phyloP scores from a whole-genome alignment of 2,113 vertebrate genomes.

The rat (Rattus norvegicus) region GRCr8 NC_086026.1:98236501-98237000 shows the following conservation, averaged over 20 bases:
- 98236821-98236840: conserved; percentile 50
- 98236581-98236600: background rate
- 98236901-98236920: conserved; percentile 39
- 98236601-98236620: background rate
- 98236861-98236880: background rate
- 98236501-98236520: background rate
- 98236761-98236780: conserved; percentile 41
- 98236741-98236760: conserved; percentile 35
- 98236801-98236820: conserved; percentile 50
- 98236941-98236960: conserved; percentile 42
- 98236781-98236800: conserved; percentile 43
- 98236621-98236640: background rate
- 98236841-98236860: conserved; percentile 12
- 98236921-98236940: conserved; percentile 29
- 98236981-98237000: conserved; percentile 6
- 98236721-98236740: background rate
- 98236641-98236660: background rate
- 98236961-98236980: conserved; percentile 39
- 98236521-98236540: background rate
- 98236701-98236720: conserved; percentile 29
- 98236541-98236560: background rate
- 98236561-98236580: background rate
- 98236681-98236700: background rate
- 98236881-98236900: conserved; percentile 21
- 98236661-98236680: conserved; percentile 3